Evolutionary conservation across 2,888 invertebrate species (phyloP).

Genomic region (Spodoptera littoralis): DNA sequence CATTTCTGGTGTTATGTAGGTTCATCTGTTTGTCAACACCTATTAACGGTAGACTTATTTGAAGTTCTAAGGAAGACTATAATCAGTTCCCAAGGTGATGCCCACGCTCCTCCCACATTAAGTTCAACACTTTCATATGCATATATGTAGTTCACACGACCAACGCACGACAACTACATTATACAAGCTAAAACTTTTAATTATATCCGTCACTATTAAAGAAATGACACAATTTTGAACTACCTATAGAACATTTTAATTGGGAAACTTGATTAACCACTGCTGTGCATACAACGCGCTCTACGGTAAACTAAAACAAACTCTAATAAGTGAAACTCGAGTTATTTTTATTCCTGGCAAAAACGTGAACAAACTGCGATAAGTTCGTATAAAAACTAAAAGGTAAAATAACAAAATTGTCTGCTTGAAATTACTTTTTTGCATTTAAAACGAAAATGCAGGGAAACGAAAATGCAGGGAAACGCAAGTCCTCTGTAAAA

Average conservation of each 20-base stretch:
- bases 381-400: not conserved
- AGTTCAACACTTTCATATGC: conserved; percentile 22
- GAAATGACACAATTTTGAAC: conserved; percentile 21
- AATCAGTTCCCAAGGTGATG: conserved; percentile 26
- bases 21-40: not conserved
- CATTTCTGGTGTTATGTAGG: not conserved
- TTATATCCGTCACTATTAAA: conserved; percentile 17
- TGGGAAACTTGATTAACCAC: conserved; percentile 28
- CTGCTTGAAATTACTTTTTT: conserved; percentile 14
- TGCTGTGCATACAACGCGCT: not conserved
- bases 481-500: conserved; percentile 28
- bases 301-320: not conserved
- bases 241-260: conserved; percentile 34
- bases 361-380: not conserved
- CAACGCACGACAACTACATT: conserved; percentile 19
- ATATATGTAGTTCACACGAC: conserved; percentile 16
- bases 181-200: conserved; percentile 38
- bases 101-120: conserved; percentile 50
- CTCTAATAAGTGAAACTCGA: not conserved
- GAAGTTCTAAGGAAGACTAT: conserved; percentile 14
- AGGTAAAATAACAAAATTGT: conserved; percentile 1
- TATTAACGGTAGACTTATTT: conserved; percentile 12
- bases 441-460: conserved; percentile 29
- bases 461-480: conserved; percentile 22
- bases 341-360: not conserved